Evolutionary conservation across 1,140 invertebrate genomes (phyloP).

Genomic region (Hylaeus volcanicus): DNA sequence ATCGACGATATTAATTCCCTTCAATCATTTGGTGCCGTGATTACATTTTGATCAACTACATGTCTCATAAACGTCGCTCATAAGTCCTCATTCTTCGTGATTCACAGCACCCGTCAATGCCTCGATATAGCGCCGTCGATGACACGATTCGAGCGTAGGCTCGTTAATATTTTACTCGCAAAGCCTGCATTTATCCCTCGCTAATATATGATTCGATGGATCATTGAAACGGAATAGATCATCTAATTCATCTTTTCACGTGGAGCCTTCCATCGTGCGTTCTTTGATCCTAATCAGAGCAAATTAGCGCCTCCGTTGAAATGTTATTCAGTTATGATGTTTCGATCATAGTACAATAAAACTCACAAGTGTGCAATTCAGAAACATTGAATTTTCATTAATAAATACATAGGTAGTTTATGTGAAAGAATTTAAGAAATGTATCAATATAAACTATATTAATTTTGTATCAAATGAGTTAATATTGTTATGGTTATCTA

Average conservation of each 20-base stretch:
- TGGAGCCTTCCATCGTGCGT: too few species aligned
- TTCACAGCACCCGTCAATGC: neutral
- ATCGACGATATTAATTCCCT: neutral
- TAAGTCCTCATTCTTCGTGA: slow-evolving; percentile 23
- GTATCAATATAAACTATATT: too few species aligned
- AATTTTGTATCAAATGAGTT: too few species aligned
- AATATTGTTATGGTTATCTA: too few species aligned
- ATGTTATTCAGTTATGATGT: neutral
- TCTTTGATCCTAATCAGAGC: neutral
- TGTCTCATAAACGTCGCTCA: slow-evolving; percentile 33
- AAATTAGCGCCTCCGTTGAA: neutral
- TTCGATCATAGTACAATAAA: neutral
- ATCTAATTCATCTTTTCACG: neutral
- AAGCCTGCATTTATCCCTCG: neutral
- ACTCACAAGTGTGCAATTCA: neutral
- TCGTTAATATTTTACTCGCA: neutral
- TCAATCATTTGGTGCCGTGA: slow-evolving; percentile 4
- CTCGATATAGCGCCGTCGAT: neutral
- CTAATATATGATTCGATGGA: neutral
- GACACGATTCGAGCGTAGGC: neutral
- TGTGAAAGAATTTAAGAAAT: too few species aligned
- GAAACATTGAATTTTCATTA: too few species aligned
- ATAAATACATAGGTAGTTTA: too few species aligned
- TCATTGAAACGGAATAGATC: neutral
- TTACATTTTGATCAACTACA: slow-evolving; percentile 30